These are phyloP conservation scores for Ranitomeya imitator DNA, from an alignment of 2,113 vertebrate genomes.

Conservation along the genomic window DNA sequence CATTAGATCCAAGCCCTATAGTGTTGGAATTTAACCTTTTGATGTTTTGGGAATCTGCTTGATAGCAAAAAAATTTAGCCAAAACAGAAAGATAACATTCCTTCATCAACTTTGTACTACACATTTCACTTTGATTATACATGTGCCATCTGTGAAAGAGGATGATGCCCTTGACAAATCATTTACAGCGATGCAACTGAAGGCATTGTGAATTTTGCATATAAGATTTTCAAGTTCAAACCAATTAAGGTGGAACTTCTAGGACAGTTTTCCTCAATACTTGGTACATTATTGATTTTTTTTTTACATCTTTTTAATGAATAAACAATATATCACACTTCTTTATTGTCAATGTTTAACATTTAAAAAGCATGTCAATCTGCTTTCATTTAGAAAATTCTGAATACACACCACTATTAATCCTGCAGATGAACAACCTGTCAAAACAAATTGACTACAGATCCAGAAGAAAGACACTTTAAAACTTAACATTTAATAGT, in stretches of 20 bases:
- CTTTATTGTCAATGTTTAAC: neutral
- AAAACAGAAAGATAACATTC: conserved; percentile 42
- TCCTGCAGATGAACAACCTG: too few species aligned
- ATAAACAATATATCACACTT: neutral
- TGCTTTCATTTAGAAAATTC: too few species aligned
- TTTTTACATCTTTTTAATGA: neutral
- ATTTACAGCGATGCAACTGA: neutral
- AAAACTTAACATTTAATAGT: too few species aligned
- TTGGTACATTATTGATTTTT: neutral
- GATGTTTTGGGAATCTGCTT: conserved; percentile 49
- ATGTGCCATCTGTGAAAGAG: conserved; percentile 19
- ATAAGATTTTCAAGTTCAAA: neutral
- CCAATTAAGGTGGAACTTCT: neutral
- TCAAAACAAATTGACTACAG: too few species aligned
- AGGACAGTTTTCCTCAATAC: neutral
- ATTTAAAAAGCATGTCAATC: too few species aligned
- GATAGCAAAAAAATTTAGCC: conserved; percentile 38
- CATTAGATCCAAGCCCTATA: conserved; percentile 16
- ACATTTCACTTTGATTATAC: conserved; percentile 32
- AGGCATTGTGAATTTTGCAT: neutral
- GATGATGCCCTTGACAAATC: conserved; percentile 39
- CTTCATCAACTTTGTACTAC: conserved; percentile 23
- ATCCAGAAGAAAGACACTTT: too few species aligned
- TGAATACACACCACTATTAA: too few species aligned
- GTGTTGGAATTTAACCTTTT: conserved; percentile 45